phyloP scores from a whole-genome alignment of 2,888 invertebrate genomes.

The Choreutis nemorana region DNA sequence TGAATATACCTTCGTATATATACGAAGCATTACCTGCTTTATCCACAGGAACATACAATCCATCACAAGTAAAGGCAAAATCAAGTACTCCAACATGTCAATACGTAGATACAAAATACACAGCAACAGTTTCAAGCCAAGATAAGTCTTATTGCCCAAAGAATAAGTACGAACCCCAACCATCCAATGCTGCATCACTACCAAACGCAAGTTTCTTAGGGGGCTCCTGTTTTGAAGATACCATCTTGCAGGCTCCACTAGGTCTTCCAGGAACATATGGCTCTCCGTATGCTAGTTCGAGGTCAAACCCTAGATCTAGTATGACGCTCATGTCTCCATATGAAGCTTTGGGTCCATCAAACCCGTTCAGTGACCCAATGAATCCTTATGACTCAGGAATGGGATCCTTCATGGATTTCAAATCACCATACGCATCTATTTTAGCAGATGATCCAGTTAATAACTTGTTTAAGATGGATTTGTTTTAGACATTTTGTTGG shows the following conservation, averaged over 20 bases:
- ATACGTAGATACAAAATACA: neutral
- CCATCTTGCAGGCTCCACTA: slow-evolving; percentile 2
- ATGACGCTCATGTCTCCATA: slow-evolving; percentile 31
- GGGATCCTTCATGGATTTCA: slow-evolving; percentile 21
- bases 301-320: slow-evolving; percentile 14
- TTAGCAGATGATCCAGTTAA: slow-evolving; percentile 23
- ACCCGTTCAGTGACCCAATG: slow-evolving; percentile 11
- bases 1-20: slow-evolving; percentile 2
- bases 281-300: neutral
- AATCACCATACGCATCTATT: slow-evolving; percentile 28
- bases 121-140: neutral
- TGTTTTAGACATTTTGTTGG: too few species aligned
- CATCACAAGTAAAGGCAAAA: slow-evolving; percentile 1
- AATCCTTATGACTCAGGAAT: slow-evolving; percentile 11
- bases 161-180: slow-evolving; percentile 8
- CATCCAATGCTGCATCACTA: slow-evolving; percentile 13
- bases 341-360: slow-evolving; percentile 23
- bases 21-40: slow-evolving; percentile 4
- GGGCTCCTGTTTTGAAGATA: slow-evolving; percentile 17
- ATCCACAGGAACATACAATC: neutral
- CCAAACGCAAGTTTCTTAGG: slow-evolving; percentile 21
- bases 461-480: slow-evolving; percentile 26
- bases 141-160: neutral
- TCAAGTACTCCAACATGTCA: neutral
- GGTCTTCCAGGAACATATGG: neutral